Conservation (phyloP, 2,888 invertebrate genomes). For the Drosophila austrosaltans region DNA sequence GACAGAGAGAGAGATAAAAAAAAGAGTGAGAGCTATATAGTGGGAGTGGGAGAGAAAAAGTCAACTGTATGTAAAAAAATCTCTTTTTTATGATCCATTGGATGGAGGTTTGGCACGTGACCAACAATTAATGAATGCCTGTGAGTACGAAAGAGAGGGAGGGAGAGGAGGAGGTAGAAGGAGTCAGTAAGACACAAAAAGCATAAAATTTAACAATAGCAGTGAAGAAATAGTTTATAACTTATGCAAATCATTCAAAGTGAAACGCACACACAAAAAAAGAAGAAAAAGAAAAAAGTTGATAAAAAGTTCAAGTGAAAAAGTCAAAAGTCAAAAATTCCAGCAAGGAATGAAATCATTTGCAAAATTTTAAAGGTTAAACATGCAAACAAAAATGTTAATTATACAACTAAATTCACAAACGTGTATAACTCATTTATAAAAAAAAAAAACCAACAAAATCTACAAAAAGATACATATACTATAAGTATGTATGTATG, state of each 20-base stretch:
- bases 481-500: background rate
- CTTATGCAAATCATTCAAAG: constrained; percentile 57
- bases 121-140: constrained; percentile 57
- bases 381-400: constrained; percentile 34
- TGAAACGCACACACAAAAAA: constrained; percentile 39
- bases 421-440: constrained; percentile 37
- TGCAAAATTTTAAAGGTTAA: constrained; percentile 42
- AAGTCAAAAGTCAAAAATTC: constrained; percentile 63
- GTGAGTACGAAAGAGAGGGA: background rate
- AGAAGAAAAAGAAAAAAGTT: background rate
- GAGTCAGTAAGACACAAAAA: background rate
- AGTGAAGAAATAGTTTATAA: constrained; percentile 28
- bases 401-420: constrained; percentile 23
- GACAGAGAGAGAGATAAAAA: background rate
- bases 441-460: constrained; percentile 29
- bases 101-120: constrained; percentile 66
- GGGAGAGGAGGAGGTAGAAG: background rate
- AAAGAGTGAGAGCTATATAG: background rate
- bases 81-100: constrained; percentile 26
- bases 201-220: constrained; percentile 34
- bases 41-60: background rate
- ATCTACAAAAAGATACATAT: background rate
- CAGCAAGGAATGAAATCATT: constrained; percentile 36
- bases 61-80: constrained; percentile 14
- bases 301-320: constrained; percentile 46